Base-by-base conservation (phyloP, 2,888 invertebrate genomes). In the Cephus sareptanus region DNA sequence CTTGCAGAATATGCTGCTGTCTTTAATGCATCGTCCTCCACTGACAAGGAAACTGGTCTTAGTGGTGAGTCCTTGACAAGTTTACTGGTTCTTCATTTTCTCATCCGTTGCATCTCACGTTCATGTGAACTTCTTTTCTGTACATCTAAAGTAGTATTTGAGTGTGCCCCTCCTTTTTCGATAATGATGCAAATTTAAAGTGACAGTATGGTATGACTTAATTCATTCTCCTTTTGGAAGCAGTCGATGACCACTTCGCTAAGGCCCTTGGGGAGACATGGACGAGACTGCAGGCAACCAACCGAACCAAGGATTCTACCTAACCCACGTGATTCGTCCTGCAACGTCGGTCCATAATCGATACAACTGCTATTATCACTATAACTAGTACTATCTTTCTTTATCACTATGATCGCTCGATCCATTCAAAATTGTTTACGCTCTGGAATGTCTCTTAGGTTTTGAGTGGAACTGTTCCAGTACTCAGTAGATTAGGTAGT, bases 1-100 rank as follows among this genome's bases (percentile, higher is more conserved):
- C 95, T 96, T 85, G 95, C 96, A 80, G 89, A 91, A 73, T 91
- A 91, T 81, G 91, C 91, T 23, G 91, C 91, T 4, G 91, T 91
- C 30, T 91, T 91, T 81, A 88, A 91, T 78, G 91, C 90, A 12
- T 85, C 85, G 76, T 83, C 87, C 73, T 85, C 87, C 74, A 82
- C 79, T 79, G 91, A 91, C 84, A 91, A 90, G 81, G 91, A 91
- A 76, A 85, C 91, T 69, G 91, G 91, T 74, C 87, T 91, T 79
- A 91, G 89, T 79, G 91, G 91, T 91, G 79, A 85, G 86, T 83
- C 56, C 56, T 56, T 56, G 56, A 56, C 56, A 56, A 56, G 56
- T 56, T 9, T 56, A 23, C 56, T 56, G 56, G 56, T 23, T 56
- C 23, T 56, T 56, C 9, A 23, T 23, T 56, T 56, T 56, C 23